Evolutionary conservation across 2,113 vertebrate genomes (phyloP).

Genomic region (Machaerirhynchus nigripectus): DNA sequence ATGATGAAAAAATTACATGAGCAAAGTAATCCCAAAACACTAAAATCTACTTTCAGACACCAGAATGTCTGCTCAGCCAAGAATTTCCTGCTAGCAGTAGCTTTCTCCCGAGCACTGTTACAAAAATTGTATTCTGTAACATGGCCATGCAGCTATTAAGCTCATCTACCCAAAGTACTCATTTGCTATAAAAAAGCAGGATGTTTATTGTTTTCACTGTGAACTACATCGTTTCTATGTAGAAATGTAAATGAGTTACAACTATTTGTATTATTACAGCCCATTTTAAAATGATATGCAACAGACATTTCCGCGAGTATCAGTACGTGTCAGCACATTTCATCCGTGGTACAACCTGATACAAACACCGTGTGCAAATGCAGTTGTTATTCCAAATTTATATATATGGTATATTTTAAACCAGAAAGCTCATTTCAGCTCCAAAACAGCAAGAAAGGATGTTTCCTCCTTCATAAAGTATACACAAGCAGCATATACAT

Average conservation of each 20-base stretch:
- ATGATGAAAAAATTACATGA: background rate
- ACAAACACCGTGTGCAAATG: background rate
- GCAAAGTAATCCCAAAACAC: background rate
- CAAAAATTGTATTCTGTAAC: background rate
- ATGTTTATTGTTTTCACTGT: constrained; percentile 54
- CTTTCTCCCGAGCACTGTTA: background rate
- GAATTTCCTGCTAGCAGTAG: background rate
- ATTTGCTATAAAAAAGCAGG: constrained; percentile 35
- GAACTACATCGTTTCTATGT: background rate
- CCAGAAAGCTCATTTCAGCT: background rate
- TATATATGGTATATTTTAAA: background rate
- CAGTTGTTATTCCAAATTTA: background rate
- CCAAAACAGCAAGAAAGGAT: background rate
- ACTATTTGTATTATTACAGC: constrained; percentile 8
- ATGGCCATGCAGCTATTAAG: background rate
- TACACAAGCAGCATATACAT: background rate
- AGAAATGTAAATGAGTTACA: constrained; percentile 47
- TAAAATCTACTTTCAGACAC: background rate
- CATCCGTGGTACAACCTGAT: background rate
- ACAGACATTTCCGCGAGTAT: background rate
- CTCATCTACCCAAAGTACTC: background rate
- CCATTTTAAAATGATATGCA: background rate
- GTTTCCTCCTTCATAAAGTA: background rate
- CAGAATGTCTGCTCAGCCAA: background rate
- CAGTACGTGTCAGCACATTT: background rate